A percentile compares a stretch with the other conserved stretches of the same genome.
These are phyloP conservation scores for Lucilia sericata DNA, from an alignment of 1,140 invertebrate species.

Conservation along the genomic window DNA sequence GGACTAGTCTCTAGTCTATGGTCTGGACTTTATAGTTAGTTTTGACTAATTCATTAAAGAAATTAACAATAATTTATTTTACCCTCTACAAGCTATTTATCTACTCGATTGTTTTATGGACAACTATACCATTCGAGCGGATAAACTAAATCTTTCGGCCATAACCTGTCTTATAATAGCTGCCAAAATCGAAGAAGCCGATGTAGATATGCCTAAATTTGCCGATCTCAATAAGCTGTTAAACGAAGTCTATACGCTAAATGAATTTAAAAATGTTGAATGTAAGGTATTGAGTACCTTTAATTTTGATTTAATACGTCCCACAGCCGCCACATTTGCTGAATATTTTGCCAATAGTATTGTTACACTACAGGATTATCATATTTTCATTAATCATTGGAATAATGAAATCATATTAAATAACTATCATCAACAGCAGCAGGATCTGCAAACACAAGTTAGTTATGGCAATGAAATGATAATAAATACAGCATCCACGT, in stretches of 20 bases:
- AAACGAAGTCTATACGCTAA: slow-evolving; percentile 20
- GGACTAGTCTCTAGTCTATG: no score
- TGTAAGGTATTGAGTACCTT: slow-evolving; percentile 45
- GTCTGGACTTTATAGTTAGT: no score
- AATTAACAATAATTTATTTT: no score
- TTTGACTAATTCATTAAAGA: no score
- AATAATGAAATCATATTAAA: slow-evolving; percentile 28
- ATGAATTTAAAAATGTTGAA: slow-evolving; percentile 48
- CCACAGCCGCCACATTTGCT: slow-evolving; percentile 47
- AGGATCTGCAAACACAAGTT: background rate
- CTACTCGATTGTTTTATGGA: slow-evolving; percentile 50
- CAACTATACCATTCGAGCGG: slow-evolving; percentile 43
- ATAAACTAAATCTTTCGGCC: slow-evolving; percentile 50
- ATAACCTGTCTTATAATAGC: slow-evolving; percentile 49
- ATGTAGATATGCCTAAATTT: slow-evolving; percentile 49
- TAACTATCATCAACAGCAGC: slow-evolving; percentile 14
- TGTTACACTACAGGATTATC: slow-evolving; percentile 50
- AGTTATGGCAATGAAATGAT: background rate
- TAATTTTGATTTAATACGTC: slow-evolving; percentile 45
- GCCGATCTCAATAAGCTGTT: slow-evolving; percentile 40
- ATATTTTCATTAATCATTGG: slow-evolving; percentile 45
- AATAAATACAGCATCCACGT: background rate
- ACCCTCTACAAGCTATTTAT: slow-evolving; percentile 45
- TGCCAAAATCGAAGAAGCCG: slow-evolving; percentile 50
- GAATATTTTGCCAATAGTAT: slow-evolving; percentile 46